A percentile compares a stretch with the other conserved stretches of the same genome.
Conservation (phyloP, 1,140 invertebrate genomes). For the Macrotrachela quadricornifera region DNA sequence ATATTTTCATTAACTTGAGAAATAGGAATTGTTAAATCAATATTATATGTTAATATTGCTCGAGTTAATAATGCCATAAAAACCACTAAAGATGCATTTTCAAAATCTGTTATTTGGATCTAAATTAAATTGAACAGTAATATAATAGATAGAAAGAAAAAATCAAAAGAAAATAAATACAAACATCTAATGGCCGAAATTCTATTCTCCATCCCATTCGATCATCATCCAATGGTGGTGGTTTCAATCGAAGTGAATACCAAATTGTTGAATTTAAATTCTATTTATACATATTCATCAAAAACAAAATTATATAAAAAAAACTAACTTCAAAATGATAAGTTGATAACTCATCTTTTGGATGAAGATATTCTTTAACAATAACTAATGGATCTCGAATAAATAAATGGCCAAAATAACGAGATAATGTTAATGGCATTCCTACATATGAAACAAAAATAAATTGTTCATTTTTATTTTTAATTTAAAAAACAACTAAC, state of each 20-base stretch:
- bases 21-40: constrained; percentile 89
- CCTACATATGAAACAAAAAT: constrained; percentile 50
- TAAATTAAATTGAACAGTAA: too few species aligned
- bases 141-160: too few species aligned
- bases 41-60: constrained; percentile 80
- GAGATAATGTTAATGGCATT: constrained; percentile 64
- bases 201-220: constrained; percentile 96
- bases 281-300: constrained; percentile 42
- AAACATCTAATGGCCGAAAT: constrained; percentile 78
- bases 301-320: constrained; percentile 37
- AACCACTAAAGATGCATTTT: constrained; percentile 93
- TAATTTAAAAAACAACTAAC: constrained; percentile 55
- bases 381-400: constrained; percentile 87
- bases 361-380: constrained; percentile 58
- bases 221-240: constrained; percentile 52
- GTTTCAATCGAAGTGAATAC: constrained; percentile 99
- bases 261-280: constrained; percentile 99
- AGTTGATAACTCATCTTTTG: neutral
- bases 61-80: constrained; percentile 89
- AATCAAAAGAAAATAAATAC: too few species aligned
- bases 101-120: constrained; percentile 63
- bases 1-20: constrained; percentile 98
- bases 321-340: constrained; percentile 6
- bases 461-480: constrained; percentile 59
- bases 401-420: constrained; percentile 92